Percentiles rank a stretch among this genome's conserved stretches.
These are phyloP conservation scores for Synanthedon myopaeformis DNA, from an alignment of 2,888 invertebrate genomes.

Conservation along the genomic window DNA sequence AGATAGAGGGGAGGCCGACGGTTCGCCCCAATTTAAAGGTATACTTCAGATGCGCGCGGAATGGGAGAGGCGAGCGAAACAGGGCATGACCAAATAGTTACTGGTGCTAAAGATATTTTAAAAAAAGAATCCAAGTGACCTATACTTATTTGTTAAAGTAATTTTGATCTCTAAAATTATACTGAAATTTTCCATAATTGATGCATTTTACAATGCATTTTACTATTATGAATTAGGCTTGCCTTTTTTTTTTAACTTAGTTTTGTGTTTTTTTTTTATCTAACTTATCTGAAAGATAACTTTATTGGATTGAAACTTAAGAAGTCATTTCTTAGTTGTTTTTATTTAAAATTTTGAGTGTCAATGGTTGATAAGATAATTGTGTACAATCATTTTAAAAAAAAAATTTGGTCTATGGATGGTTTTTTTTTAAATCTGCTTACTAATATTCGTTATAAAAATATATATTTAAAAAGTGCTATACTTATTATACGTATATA, in stretches of 20 bases:
- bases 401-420: no score
- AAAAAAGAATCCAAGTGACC: constrained; percentile 12
- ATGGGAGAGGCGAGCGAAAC: constrained; percentile 83
- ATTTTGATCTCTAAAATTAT: not conserved
- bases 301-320: no score
- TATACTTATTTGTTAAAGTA: not conserved
- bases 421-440: no score
- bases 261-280: not conserved
- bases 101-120: constrained; percentile 42
- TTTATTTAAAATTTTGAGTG: no score
- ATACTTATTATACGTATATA: no score
- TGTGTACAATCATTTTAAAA: no score
- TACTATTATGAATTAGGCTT: not conserved
- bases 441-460: no score
- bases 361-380: no score
- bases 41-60: constrained; percentile 81
- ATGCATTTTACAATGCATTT: not conserved
- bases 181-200: not conserved
- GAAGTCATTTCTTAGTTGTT: no score
- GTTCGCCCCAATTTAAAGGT: constrained; percentile 74
- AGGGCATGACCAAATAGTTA: constrained; percentile 73
- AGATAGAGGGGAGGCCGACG: constrained; percentile 43
- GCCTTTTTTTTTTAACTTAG: not conserved
- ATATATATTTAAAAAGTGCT: no score
- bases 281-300: no score